A percentile compares a stretch with the other conserved stretches of the same genome.
Evolutionary conservation across 2,888 invertebrate genomes (phyloP).

Genomic region (Junonia oenone): DNA sequence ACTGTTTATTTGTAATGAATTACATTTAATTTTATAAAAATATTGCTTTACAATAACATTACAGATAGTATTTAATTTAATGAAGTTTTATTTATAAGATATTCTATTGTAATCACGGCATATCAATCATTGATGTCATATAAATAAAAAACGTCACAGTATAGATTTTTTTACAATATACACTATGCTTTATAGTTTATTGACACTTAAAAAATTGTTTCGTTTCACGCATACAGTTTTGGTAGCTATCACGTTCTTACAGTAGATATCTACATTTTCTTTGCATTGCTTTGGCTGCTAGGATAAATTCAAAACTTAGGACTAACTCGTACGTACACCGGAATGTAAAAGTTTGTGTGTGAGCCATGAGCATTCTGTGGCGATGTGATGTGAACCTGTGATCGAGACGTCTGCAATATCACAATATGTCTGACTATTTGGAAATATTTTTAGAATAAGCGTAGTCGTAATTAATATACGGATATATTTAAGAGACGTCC

Average conservation of each 20-base stretch:
- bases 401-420: constrained; percentile 70
- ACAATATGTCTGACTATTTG: constrained; percentile 77
- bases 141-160: neutral
- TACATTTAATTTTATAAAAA: too few relatives aligned
- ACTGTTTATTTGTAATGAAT: too few relatives aligned
- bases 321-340: constrained; percentile 12
- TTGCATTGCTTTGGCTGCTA: neutral
- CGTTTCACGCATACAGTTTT: constrained; percentile 12
- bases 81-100: too few relatives aligned
- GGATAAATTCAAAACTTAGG: neutral
- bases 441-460: constrained; percentile 77
- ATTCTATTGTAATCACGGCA: too few relatives aligned
- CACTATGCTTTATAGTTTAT: constrained; percentile 13
- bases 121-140: neutral
- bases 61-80: too few relatives aligned
- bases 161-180: neutral
- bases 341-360: constrained; percentile 16
- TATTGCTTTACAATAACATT: too few relatives aligned
- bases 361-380: constrained; percentile 18
- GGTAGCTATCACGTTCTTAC: neutral
- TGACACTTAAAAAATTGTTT: constrained; percentile 16
- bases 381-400: constrained; percentile 40
- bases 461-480: constrained; percentile 53
- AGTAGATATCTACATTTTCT: neutral
- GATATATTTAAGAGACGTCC: constrained; percentile 45